phyloP scores from a whole-genome alignment of 2,888 invertebrate species.

The Fissipunctia ypsillon region DNA sequence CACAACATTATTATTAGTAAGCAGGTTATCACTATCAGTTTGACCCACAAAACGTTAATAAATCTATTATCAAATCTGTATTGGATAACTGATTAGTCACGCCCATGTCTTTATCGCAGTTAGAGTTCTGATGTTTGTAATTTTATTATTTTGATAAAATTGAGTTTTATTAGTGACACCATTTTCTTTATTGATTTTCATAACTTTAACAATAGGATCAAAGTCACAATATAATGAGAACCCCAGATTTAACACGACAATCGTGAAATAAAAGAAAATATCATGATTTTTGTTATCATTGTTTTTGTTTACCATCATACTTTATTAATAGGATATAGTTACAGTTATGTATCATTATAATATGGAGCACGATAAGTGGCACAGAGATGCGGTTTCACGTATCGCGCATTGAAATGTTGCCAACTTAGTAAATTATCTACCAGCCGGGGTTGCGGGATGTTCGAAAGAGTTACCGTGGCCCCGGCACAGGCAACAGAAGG shows the following conservation, averaged over 20 bases:
- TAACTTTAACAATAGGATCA: neutral
- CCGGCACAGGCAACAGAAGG: too few species aligned
- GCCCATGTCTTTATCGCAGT: constrained; percentile 47
- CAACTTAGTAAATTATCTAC: constrained; percentile 55
- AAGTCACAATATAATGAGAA: neutral
- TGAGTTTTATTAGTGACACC: neutral
- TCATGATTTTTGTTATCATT: too few species aligned
- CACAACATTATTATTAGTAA: constrained; percentile 45
- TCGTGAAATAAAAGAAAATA: neutral
- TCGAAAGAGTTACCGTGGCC: too few species aligned
- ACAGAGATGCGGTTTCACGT: constrained; percentile 46
- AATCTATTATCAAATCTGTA: constrained; percentile 65
- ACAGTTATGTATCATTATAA: constrained; percentile 38
- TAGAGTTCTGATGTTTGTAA: constrained; percentile 4
- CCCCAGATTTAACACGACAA: neutral
- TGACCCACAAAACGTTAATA: constrained; percentile 64
- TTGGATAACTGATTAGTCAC: constrained; percentile 56
- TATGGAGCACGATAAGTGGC: constrained; percentile 51
- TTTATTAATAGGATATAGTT: constrained; percentile 17
- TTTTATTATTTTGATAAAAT: constrained; percentile 5
- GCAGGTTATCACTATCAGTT: constrained; percentile 67
- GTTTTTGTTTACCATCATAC: neutral
- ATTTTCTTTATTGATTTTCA: neutral
- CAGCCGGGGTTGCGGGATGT: too few species aligned
- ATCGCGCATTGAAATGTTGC: constrained; percentile 60